phyloP scores from a whole-genome alignment of 2,113 vertebrate species.

The Reinhardtius hippoglossoides region DNA sequence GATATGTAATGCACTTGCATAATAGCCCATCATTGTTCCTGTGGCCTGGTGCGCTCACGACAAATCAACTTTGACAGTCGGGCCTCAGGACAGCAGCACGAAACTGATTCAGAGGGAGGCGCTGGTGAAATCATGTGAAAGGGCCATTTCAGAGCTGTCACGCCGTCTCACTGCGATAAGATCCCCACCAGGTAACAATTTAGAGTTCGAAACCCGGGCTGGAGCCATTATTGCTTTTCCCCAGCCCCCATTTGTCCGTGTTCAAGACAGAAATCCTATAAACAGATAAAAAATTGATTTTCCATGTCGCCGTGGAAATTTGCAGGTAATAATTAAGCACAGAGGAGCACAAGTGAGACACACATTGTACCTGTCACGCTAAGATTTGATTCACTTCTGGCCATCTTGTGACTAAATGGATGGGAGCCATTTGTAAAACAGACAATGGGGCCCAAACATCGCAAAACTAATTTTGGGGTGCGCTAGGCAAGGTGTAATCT shows the following conservation, averaged over 20 bases:
- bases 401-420: no score
- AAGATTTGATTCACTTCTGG: no score
- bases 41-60: background rate
- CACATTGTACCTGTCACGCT: no score
- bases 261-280: background rate
- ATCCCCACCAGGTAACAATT: conserved; percentile 20
- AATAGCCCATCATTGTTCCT: background rate
- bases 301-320: background rate
- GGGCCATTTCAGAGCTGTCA: conserved; percentile 34
- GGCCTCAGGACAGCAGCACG: background rate
- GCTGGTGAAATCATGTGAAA: conserved; percentile 15
- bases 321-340: background rate
- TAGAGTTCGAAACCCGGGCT: conserved; percentile 3
- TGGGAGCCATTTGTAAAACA: no score
- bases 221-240: background rate
- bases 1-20: no score
- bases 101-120: background rate
- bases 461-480: no score
- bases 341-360: background rate
- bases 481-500: no score
- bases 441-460: no score
- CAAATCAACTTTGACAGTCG: conserved; percentile 3
- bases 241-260: background rate
- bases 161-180: background rate
- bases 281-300: background rate